Evolutionary conservation across 2,113 vertebrate species (phyloP), one percentile per base, ranked within the genome.

Genomic region (Fukomys damarensis): DNA sequence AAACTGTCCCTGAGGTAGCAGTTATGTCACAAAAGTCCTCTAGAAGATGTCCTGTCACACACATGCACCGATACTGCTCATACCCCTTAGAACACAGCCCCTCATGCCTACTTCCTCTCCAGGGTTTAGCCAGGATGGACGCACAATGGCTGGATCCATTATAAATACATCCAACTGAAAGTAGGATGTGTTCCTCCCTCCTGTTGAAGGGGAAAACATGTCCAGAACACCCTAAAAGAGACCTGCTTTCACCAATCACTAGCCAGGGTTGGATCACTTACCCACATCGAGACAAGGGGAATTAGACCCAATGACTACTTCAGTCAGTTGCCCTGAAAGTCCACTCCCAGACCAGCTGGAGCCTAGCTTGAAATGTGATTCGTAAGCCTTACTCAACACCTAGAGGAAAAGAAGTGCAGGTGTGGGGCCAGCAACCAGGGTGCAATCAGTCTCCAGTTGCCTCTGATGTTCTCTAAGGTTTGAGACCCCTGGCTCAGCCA

Each of bases 81-180:
- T 0, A 6, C 38, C 6, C 41, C 46, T 30, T 38, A 32, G 46
- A 56, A 19, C 8, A 14, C 38, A 11, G 3, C 32, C 30, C 1
- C 1, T 12, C 79, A 86, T 35, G 61, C 49, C 20, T 77, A 35
- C 38, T 43, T 7, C 24, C 28, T 65, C 28, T n/a, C 49, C 22
- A 20, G n/a, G 10, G 17, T 52, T n/a, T 58, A 89, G 85, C 65
- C 49, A 41, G n/a, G n/a, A n/a, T 83, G 65, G 56, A 13, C 5
- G 35, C 70, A 41, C 22, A 52, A 49, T 35, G 61, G 35, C 52
- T 61, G 28, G 6, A 41, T 41, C 80, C 26, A 59, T 35, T 85
- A 52, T 49, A 95, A 85, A 49, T 14, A 58, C 38, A 16, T 30
- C 32, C 32, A 58, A 7, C 43, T 7, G 12, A 77, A 52, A 70